A percentile compares a stretch with the other conserved stretches of the same genome.
Conservation (phyloP, 2,888 invertebrate species). For the Sesia apiformis region DNA sequence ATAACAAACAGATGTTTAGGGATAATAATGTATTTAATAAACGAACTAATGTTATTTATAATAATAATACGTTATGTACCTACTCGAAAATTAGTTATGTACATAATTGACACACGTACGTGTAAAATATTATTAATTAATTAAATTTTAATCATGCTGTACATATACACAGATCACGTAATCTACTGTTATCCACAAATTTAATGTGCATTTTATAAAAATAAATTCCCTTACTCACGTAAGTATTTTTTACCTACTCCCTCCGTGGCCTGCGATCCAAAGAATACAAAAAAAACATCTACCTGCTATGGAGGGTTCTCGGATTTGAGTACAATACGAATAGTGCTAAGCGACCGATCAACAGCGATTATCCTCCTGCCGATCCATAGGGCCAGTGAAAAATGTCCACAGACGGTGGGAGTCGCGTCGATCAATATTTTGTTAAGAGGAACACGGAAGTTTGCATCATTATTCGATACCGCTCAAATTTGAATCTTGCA, state of each 20-base stretch:
- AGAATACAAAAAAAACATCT: conserved; percentile 58
- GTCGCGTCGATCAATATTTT: conserved; percentile 67
- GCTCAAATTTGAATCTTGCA: conserved; percentile 45
- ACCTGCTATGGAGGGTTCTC: conserved; percentile 54
- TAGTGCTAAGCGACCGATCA: conserved; percentile 40
- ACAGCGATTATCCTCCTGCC: conserved; percentile 48
- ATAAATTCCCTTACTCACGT: too few species aligned
- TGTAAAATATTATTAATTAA: too few species aligned
- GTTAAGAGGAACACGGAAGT: conserved; percentile 51
- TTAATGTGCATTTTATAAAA: too few species aligned
- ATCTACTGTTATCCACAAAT: too few species aligned
- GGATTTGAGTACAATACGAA: conserved; percentile 47
- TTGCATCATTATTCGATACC: conserved; percentile 41
- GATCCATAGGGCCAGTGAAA: conserved; percentile 34
- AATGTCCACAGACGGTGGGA: conserved; percentile 42
- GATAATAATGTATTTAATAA: too few species aligned
- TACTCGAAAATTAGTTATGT: too few species aligned
- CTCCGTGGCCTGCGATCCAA: conserved; percentile 36
- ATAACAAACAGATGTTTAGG: too few species aligned
- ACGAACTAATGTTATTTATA: too few species aligned
- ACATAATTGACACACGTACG: too few species aligned
- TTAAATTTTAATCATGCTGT: too few species aligned
- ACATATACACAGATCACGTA: too few species aligned
- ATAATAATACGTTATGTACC: too few species aligned
- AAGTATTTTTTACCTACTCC: background rate